Conservation (phyloP, 2,113 vertebrate species). For the Fulica atra region DNA sequence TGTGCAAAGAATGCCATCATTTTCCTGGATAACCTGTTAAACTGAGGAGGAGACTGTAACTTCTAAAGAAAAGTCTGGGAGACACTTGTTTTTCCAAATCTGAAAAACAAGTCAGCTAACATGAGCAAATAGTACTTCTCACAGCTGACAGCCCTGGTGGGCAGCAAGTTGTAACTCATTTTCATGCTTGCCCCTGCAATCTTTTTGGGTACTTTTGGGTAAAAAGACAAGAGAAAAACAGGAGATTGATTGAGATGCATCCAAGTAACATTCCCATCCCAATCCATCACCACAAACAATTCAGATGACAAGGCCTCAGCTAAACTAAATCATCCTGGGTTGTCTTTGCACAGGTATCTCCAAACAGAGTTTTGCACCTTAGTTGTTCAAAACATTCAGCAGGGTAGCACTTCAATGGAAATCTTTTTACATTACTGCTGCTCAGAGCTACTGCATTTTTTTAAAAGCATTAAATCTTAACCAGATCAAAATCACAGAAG, state of each 20-base stretch:
- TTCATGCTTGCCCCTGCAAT: neutral
- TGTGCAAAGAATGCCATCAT: neutral
- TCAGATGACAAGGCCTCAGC: neutral
- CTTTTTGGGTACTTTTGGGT: neutral
- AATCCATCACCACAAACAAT: neutral
- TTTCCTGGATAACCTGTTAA: conserved; percentile 20
- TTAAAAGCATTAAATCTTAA: neutral
- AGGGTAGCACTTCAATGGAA: neutral
- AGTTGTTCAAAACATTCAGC: conserved; percentile 22
- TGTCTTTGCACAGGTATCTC: neutral
- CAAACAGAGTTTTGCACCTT: neutral
- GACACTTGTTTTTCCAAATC: neutral
- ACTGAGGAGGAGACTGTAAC: neutral
- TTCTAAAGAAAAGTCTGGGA: conserved; percentile 15
- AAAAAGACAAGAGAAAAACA: neutral
- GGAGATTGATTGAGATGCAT: neutral
- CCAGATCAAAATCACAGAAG: neutral
- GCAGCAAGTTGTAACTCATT: conserved; percentile 27
- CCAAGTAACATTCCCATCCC: neutral
- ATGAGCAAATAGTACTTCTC: neutral
- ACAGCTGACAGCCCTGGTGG: conserved; percentile 11
- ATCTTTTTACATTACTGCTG: neutral
- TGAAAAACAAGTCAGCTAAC: conserved; percentile 23
- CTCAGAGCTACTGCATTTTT: neutral
- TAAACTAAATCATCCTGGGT: neutral